Evolutionary conservation across 2,113 vertebrate species (phyloP).

Genomic region (Chionis minor): DNA sequence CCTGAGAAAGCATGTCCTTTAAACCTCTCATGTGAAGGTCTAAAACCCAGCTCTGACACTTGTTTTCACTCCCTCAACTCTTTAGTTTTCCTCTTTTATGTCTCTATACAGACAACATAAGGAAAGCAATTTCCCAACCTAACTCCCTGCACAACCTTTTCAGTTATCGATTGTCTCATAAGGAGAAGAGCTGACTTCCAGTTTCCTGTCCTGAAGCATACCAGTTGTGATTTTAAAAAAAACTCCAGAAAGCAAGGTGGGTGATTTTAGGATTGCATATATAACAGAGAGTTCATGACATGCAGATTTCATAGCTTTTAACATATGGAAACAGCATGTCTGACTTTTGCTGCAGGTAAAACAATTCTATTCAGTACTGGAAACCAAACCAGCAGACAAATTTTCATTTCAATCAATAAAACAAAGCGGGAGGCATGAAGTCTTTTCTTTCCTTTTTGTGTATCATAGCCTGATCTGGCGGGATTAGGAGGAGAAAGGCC

Average conservation of each 20-base stretch:
- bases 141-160: not conserved
- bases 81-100: not conserved
- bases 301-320: not conserved
- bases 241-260: not conserved
- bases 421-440: not conserved
- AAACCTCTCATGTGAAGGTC: not conserved
- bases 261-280: not conserved
- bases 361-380: not conserved
- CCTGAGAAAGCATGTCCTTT: not conserved
- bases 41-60: not conserved
- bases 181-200: not conserved
- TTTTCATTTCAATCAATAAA: not conserved
- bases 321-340: not conserved
- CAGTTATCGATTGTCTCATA: not conserved
- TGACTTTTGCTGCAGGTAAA: not conserved
- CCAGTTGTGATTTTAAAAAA: not conserved
- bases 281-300: not conserved
- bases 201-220: not conserved
- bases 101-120: not conserved
- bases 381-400: not conserved
- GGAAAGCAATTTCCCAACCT: not conserved
- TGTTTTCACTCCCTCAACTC: not conserved
- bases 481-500: not conserved
- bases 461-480: not conserved
- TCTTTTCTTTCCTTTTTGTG: not conserved